Evolutionary conservation across 2,113 vertebrate species (phyloP), one percentile per base, ranked within the genome.

Genomic region (Hystrix brachyura): DNA sequence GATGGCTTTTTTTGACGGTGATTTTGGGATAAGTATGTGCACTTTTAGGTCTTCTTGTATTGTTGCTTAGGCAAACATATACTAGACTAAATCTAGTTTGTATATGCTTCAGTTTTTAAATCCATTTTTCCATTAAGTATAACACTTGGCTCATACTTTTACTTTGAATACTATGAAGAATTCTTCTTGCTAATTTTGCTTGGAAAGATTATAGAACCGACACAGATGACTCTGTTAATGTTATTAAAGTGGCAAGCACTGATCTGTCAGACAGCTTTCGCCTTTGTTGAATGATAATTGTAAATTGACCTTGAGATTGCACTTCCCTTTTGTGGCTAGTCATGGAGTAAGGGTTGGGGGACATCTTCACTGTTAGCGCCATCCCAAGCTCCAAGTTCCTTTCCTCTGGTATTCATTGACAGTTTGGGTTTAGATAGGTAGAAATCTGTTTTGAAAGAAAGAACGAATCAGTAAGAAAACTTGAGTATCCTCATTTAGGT

Each of bases 81-180:
- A 19, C 60, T 57, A 92, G 81, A 67, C n/a, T 85, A n/a, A 94
- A 67, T 65, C 32, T 78, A 32, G 38, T 43, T 90, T 95, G 84
- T 29, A 80, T 64, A 27, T 86, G 60, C 71, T 81, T 65, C 64
- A 5, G 4, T 60, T 86, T 78, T 76, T 53, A 72, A 79, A 84
- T 81, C 46, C 79, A 62, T 91, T 48, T 76, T 48, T 5, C 8
- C 43, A 46, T 76, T 48, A 76, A 48, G 43, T 76, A 29, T 48
- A 32, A 78, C 27, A 71, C 14, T 72, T 71, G 57, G 57, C 71
- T 93, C 27, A 69, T 23, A 57, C 8, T 57, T 92, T 89, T 76
- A 83, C 43, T 94, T 95, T 83, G 38, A 94, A 43, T 91, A n/a
- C 91, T 64, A 53, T 48, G 65, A 96, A 72, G 23, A 92, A 65